These are phyloP conservation scores for Chlorops oryzae DNA, from an alignment of 1,140 invertebrate species.

Conservation along the genomic window DNA sequence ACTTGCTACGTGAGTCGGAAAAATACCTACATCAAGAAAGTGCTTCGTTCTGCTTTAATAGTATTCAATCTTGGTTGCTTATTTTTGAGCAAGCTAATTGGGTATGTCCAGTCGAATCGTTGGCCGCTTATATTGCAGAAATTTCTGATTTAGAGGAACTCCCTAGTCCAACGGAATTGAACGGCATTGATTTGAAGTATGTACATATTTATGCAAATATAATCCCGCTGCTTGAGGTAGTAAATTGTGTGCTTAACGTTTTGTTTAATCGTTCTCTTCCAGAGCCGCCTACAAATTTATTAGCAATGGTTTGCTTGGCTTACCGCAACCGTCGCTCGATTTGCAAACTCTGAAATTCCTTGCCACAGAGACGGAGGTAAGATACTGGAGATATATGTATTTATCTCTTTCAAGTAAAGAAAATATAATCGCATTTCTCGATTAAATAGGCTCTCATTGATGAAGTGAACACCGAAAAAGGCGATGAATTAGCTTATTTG, in stretches of 20 bases:
- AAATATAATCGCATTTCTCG: not conserved
- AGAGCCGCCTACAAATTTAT: conserved; percentile 32
- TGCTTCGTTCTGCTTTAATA: conserved; percentile 27
- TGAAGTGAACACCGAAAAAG: conserved; percentile 30
- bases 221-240: not conserved
- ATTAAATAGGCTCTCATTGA: conserved; percentile 23
- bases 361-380: conserved; percentile 27
- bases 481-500: conserved; percentile 4
- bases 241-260: not conserved
- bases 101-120: conserved; percentile 21
- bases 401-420: too few species aligned
- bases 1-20: conserved; percentile 9
- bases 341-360: conserved; percentile 23
- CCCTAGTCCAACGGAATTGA: conserved; percentile 14
- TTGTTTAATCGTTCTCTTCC: conserved; percentile 1
- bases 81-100: conserved; percentile 20
- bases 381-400: not conserved
- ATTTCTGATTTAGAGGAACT: conserved; percentile 26
- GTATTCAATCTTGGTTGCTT: conserved; percentile 33
- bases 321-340: conserved; percentile 24
- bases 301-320: conserved; percentile 30
- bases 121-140: conserved; percentile 27
- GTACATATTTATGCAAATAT: not conserved
- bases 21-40: conserved; percentile 18
- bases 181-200: conserved; percentile 28